Evolutionary conservation across 2,113 vertebrate genomes (phyloP), one percentile per base, ranked within the genome.

Genomic region (Dicrurus megarhynchus): DNA sequence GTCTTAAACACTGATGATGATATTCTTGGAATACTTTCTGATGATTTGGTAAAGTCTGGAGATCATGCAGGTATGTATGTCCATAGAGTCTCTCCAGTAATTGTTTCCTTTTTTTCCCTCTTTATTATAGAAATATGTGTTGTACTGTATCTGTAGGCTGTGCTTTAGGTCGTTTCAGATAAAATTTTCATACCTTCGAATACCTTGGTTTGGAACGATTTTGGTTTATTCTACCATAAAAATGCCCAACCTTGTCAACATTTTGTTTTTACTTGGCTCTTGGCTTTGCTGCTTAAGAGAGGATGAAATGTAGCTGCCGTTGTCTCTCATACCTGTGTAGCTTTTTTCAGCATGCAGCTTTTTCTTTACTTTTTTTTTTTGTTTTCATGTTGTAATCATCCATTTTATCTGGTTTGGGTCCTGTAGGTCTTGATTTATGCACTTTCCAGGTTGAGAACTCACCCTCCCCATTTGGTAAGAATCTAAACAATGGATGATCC

Each of bases 391-490:
- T 98, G 98, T 99, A 98, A 99, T 98, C 98, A 98, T 98, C 98
- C 99, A 97, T 99, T 98, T 98, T 98, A 98, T 98, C 98, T 98
- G 98, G 97, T 99, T 99, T 99, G 98, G 99, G 99, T 99, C 98
- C 98, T 98, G 98, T 99, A 99, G 99, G 99, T 99, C 99, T 99
- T 99, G 99, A 99, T 99, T 99, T 99, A 99, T 99, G 98, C 99
- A 98, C 99, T 98, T 99, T 99, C 99, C 99, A 99, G 98, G 98
- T 99, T 98, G 99, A 98, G 95, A 98, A 97, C 97, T 98, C 98
- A 96, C 98, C 98, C 68, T 99, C 99, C 97, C 99, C 98, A 44
- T 99, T 99, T 98, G 99, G 99, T 99, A 99, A 99, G 99, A 98
- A 93, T 95, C 96, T 94, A 91, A 98, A 98, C 96, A 92, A 86